A percentile compares a stretch with the other conserved stretches of the same genome.
Conservation (phyloP, 2,113 vertebrate genomes). For the Gnathonemus longibarbis region DNA sequence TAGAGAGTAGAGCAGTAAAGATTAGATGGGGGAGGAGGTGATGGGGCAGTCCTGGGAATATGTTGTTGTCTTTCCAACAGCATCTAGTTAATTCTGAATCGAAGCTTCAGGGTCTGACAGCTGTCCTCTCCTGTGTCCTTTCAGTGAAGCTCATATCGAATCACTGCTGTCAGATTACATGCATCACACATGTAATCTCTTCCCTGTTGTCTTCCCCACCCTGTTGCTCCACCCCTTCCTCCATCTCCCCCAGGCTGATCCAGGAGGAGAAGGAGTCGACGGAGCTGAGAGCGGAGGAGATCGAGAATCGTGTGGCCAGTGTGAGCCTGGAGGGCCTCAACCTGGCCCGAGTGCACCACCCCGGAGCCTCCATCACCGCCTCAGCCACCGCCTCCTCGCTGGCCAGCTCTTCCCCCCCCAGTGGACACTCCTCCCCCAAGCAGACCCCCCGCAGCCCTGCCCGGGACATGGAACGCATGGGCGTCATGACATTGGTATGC, state of each 20-base stretch:
- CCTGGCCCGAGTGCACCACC: conserved; percentile 84
- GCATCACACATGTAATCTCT: not conserved
- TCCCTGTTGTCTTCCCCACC: not conserved
- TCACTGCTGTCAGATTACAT: not conserved
- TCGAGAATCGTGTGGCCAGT: conserved; percentile 92
- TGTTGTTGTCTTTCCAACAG: not conserved
- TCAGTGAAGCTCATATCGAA: not conserved
- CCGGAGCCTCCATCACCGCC: conserved; percentile 85
- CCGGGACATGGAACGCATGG: conserved; percentile 95
- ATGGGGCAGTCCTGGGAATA: not conserved
- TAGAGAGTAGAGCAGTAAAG: not conserved
- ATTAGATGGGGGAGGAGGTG: not conserved
- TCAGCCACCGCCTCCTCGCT: conserved; percentile 92
- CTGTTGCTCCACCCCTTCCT: not conserved
- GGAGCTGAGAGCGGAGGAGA: conserved; percentile 92
- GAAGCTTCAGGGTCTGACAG: not conserved
- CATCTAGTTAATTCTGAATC: not conserved
- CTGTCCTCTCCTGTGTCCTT: not conserved
- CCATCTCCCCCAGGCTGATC: conserved; percentile 69
- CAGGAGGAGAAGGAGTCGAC: conserved; percentile 99
- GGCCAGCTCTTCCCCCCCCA: conserved; percentile 94
- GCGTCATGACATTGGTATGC: conserved; percentile 90
- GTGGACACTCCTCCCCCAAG: conserved; percentile 92
- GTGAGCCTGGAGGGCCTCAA: conserved; percentile 95
- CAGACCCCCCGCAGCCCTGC: conserved; percentile 88